Evolutionary conservation across 2,888 invertebrate genomes (phyloP), one percentile per base, ranked within the genome.

Genomic region (Pimpla rufipes): DNA sequence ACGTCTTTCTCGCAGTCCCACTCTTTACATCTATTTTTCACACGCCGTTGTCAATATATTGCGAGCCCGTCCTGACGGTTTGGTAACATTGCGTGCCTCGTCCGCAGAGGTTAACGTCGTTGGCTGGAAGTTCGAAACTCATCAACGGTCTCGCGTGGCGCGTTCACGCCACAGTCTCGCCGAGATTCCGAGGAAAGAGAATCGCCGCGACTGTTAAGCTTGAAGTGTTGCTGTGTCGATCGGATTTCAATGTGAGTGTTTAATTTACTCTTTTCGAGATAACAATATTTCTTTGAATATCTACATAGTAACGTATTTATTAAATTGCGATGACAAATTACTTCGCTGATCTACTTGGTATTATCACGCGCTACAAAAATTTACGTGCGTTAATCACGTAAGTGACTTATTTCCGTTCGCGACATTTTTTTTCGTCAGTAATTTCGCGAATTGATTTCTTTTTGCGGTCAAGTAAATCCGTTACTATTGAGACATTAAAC

Each of bases 41-140:
- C 45, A 13, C 45, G 45, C 45, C 42, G 42, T 42, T 42, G 42
- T 42, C 42, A 42, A 42, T 42, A 42, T 42, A 42, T 42, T 42
- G 42, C 42, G 42, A 42, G 42, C 42, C 8, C 42, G 3, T 42
- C 42, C 42, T 42, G 42, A 5, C 42, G 42, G 42, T 42, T 42
- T 42, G 42, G 42, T 42, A 42, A 42, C 42, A 42, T 42, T 42
- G 42, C 42, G 42, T 42, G 42, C 42, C 42, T 42, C 42, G 42
- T n/a, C n/a, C n/a, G n/a, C n/a, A n/a, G n/a, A n/a, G n/a, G n/a
- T n/a, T n/a, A n/a, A n/a, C n/a, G n/a, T n/a, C n/a, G n/a, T n/a
- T n/a, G n/a, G n/a, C n/a, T n/a, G n/a, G n/a, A n/a, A n/a, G n/a
- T n/a, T n/a, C n/a, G n/a, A n/a, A n/a, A n/a, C n/a, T n/a, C n/a